These are phyloP conservation scores for Salvelinus sp. DNA, from an alignment of 2,113 vertebrate genomes.

Conservation along the genomic window DNA sequence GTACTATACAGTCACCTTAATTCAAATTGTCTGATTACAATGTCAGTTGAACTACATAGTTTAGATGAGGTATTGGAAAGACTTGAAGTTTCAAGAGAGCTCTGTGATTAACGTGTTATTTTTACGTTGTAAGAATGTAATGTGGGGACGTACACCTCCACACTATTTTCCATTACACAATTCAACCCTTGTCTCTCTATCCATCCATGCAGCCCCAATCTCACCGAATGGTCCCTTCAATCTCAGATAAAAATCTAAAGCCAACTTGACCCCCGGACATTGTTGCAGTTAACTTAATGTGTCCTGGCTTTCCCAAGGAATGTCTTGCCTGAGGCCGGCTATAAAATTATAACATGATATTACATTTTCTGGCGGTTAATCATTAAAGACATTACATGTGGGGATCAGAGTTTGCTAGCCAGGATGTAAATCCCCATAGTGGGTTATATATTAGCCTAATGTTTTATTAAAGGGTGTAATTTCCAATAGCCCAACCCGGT, in stretches of 20 bases:
- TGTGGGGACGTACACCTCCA: background rate
- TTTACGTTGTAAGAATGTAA: background rate
- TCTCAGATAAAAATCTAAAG: constrained; percentile 11
- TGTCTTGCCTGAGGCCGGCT: constrained; percentile 6
- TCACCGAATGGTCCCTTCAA: constrained; percentile 9
- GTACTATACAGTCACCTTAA: background rate
- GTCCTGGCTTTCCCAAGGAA: constrained; percentile 25
- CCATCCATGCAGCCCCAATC: background rate
- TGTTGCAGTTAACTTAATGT: constrained; percentile 19
- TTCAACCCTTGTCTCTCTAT: background rate
- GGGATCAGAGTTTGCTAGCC: constrained; percentile 26
- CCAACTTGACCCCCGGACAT: constrained; percentile 10
- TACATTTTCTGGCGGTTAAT: constrained; percentile 18
- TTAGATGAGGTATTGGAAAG: background rate
- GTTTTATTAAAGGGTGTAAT: constrained; percentile 12
- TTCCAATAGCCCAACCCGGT: too few relatives aligned
- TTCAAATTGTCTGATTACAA: background rate
- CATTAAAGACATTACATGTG: constrained; percentile 21
- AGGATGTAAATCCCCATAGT: background rate
- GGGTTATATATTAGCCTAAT: background rate
- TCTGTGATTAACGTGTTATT: background rate
- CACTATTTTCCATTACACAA: background rate
- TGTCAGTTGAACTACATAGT: background rate
- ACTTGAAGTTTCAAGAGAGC: background rate
- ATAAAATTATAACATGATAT: constrained; percentile 24